These are phyloP conservation scores for Australoheros facetus DNA, from an alignment of 2,797 vertebrate species.

Conservation along the genomic window DNA sequence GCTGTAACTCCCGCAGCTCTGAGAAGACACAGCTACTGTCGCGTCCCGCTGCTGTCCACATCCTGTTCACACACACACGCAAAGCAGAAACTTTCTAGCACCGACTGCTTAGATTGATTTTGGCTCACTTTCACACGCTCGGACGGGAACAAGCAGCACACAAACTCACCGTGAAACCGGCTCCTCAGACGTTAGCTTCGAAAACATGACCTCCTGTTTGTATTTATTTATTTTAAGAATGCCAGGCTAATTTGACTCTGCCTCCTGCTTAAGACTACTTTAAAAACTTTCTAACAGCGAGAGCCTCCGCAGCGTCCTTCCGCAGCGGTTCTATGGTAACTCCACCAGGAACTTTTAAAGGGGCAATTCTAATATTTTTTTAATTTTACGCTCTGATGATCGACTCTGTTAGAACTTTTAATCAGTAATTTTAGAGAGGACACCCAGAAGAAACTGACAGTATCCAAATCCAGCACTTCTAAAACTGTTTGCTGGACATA, in stretches of 20 bases:
- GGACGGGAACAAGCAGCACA: neutral
- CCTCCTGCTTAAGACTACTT: neutral
- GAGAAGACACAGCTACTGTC: neutral
- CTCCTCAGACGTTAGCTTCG: neutral
- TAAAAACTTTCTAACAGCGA: neutral
- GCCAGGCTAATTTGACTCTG: neutral
- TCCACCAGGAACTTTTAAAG: neutral
- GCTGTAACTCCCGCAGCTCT: neutral
- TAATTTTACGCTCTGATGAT: too few species aligned
- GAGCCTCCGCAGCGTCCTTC: accelerated
- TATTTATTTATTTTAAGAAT: neutral
- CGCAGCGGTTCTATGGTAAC: neutral
- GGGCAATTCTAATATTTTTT: neutral
- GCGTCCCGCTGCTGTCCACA: neutral
- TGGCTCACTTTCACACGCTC: neutral
- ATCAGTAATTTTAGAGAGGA: too few species aligned
- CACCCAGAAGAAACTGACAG: too few species aligned
- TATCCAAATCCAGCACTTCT: too few species aligned
- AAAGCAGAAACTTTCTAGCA: neutral
- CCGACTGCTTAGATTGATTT: neutral
- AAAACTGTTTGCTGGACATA: too few species aligned
- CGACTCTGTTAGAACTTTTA: too few species aligned
- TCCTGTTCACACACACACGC: neutral
- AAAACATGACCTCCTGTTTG: neutral
- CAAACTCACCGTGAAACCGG: neutral